Evolutionary conservation across 2,888 invertebrate genomes (phyloP).

Genomic region (Ischnus inquisitorius): DNA sequence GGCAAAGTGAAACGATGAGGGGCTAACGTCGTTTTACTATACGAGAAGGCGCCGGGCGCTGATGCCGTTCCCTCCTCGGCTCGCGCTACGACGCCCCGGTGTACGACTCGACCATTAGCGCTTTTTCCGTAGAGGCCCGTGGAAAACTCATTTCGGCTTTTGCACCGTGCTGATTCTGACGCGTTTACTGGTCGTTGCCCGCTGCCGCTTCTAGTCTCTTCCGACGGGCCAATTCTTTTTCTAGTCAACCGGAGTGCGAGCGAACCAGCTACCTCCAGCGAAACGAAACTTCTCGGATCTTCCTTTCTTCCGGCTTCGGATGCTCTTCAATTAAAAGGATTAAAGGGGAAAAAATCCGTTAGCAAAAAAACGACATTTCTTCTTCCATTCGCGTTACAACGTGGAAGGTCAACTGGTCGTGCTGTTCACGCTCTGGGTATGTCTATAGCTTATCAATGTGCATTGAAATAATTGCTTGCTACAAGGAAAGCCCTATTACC

Average conservation of each 20-base stretch:
- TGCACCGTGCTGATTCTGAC: slow-evolving; percentile 43
- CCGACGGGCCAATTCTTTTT: slow-evolving; percentile 51
- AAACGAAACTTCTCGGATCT: slow-evolving; percentile 41
- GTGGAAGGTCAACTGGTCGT: not conserved
- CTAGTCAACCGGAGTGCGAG: slow-evolving; percentile 18
- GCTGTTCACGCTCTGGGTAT: too few relatives aligned
- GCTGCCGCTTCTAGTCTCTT: not conserved
- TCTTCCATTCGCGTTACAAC: not conserved
- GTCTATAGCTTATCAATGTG: not conserved
- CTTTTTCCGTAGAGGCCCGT: slow-evolving; percentile 44
- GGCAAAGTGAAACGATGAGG: slow-evolving; percentile 28
- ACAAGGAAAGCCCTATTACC: not conserved
- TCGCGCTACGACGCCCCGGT: slow-evolving; percentile 13
- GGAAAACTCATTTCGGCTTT: slow-evolving; percentile 56
- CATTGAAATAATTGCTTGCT: not conserved
- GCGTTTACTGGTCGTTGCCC: slow-evolving; percentile 27
- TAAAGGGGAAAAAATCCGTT: not conserved
- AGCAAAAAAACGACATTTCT: slow-evolving; percentile 3
- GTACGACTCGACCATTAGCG: slow-evolving; percentile 57
- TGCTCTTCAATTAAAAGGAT: slow-evolving; percentile 10
- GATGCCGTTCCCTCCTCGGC: not conserved
- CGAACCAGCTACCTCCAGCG: slow-evolving; percentile 12
- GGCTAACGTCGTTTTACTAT: slow-evolving; percentile 53
- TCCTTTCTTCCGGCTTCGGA: slow-evolving; percentile 24
- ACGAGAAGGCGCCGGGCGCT: slow-evolving; percentile 11